Conservation (phyloP, 1,140 invertebrate genomes). For the Anthonomus grandis region DNA sequence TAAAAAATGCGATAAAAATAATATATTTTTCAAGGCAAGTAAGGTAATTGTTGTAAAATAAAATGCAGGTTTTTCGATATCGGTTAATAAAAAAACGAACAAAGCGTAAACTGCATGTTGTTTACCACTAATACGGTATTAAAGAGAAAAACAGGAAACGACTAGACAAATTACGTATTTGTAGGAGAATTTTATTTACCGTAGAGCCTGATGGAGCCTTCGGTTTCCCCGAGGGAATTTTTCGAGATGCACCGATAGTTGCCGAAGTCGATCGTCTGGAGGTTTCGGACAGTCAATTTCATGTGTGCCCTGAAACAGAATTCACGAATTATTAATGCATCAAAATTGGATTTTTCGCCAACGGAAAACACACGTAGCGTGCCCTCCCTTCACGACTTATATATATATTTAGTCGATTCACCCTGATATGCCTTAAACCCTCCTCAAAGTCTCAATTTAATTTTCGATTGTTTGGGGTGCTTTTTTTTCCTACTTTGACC, state of each 20-base stretch:
- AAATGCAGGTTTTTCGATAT: conserved; percentile 1
- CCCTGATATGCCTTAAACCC: too few species aligned
- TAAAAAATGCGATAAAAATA: neutral
- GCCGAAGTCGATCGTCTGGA: conserved; percentile 74
- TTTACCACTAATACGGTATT: conserved; percentile 12
- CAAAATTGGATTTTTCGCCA: conserved; percentile 29
- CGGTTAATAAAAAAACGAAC: neutral
- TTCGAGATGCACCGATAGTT: conserved; percentile 87
- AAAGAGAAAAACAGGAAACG: conserved; percentile 21
- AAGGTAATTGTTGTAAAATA: too few species aligned
- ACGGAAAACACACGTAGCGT: conserved; percentile 15
- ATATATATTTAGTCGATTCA: neutral
- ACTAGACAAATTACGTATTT: conserved; percentile 27
- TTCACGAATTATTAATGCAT: conserved; percentile 50
- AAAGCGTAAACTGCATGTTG: conserved; percentile 9
- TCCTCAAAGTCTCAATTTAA: too few species aligned
- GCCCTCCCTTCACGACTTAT: neutral
- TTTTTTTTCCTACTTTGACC: too few species aligned
- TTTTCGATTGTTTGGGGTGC: too few species aligned
- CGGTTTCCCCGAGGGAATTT: conserved; percentile 91
- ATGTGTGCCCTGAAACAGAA: conserved; percentile 64
- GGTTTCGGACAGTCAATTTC: conserved; percentile 78
- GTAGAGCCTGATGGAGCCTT: conserved; percentile 86
- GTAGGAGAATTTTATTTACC: conserved; percentile 62
- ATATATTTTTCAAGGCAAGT: too few species aligned